Conservation (phyloP, 2,113 vertebrate species). For the Ictalurus punctatus region DNA sequence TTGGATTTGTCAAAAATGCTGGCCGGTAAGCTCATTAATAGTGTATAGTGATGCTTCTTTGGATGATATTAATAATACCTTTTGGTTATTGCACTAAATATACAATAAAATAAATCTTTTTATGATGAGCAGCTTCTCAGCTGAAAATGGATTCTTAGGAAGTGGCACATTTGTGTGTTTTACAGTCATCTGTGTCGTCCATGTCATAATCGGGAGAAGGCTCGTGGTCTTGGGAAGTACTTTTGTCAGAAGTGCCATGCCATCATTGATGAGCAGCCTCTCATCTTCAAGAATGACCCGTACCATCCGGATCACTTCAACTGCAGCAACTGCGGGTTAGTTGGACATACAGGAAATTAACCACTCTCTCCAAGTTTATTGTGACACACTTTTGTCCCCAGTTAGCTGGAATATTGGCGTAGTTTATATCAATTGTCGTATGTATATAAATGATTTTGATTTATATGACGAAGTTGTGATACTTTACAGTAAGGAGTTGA, state of each 20-base stretch:
- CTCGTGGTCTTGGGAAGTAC: conserved; percentile 94
- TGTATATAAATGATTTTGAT: neutral
- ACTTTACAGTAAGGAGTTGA: conserved; percentile 88
- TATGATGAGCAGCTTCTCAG: neutral
- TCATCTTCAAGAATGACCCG: conserved; percentile 98
- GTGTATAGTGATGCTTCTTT: neutral
- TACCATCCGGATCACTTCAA: conserved; percentile 99
- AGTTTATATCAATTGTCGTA: neutral
- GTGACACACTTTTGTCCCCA: neutral
- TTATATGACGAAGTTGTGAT: neutral
- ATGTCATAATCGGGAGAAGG: conserved; percentile 97
- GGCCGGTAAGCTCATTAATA: conserved; percentile 79
- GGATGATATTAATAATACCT: neutral
- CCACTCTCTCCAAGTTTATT: neutral
- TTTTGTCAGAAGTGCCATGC: conserved; percentile 99
- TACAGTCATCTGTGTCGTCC: conserved; percentile 92
- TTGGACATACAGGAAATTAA: neutral
- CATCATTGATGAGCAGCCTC: conserved; percentile 94
- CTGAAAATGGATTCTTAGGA: neutral
- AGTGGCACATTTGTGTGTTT: neutral
- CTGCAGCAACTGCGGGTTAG: conserved; percentile 96
- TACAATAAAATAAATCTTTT: neutral
- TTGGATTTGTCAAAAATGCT: conserved; percentile 98
- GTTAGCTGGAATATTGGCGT: neutral
- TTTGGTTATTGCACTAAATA: neutral